A percentile compares a stretch with the other conserved stretches of the same genome.
phyloP scores from a whole-genome alignment of 2,113 vertebrate species.

The Orientallactaga bullata region DNA sequence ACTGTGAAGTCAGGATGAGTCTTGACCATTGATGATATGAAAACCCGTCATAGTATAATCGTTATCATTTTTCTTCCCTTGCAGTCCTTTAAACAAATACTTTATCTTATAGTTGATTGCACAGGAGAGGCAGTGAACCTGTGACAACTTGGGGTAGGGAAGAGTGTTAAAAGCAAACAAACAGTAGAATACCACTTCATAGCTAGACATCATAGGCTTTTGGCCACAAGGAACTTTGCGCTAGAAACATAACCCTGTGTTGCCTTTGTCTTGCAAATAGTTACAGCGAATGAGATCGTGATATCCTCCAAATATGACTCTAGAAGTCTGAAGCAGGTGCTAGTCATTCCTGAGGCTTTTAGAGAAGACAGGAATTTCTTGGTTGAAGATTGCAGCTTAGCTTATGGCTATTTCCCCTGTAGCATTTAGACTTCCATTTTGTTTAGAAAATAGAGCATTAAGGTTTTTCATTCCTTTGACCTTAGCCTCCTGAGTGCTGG shows the following conservation, averaged over 20 bases:
- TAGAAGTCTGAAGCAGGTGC: background rate
- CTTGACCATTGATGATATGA: background rate
- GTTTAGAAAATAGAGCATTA: background rate
- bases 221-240: background rate
- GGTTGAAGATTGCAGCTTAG: background rate
- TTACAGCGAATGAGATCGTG: background rate
- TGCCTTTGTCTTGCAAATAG: constrained; percentile 6
- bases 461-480: background rate
- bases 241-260: background rate
- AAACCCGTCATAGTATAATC: background rate
- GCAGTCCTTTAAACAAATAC: background rate
- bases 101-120: background rate
- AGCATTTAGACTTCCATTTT: background rate
- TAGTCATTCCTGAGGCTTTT: background rate
- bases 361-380: constrained; percentile 35
- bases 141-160: background rate
- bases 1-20: background rate
- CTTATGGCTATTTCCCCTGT: background rate
- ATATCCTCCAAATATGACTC: background rate
- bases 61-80: background rate
- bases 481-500: no score
- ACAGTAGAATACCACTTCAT: background rate
- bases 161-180: constrained; percentile 39
- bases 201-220: background rate
- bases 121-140: background rate